Evolutionary conservation across 2,797 vertebrate genomes (phyloP).

Genomic region (Sebastiscus tertius): DNA sequence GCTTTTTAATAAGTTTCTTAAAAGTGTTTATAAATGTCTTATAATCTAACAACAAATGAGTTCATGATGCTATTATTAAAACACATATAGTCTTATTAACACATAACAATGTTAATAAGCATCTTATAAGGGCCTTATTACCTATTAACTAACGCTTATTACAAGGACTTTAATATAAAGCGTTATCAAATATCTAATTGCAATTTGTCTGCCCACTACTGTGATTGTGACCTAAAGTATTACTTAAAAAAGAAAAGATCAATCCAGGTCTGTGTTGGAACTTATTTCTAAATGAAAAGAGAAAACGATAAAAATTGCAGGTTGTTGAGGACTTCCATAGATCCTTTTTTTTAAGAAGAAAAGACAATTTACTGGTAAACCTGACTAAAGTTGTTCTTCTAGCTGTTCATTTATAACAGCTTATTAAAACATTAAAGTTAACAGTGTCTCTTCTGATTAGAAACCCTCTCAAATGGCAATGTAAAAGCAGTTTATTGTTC

Average conservation of each 20-base stretch:
- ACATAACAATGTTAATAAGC: neutral
- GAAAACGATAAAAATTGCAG: neutral
- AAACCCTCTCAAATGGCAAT: neutral
- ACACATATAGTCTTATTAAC: too few relatives aligned
- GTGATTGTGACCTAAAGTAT: neutral
- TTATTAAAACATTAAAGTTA: too few relatives aligned
- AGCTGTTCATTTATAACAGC: neutral
- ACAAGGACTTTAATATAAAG: neutral
- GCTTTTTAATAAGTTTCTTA: too few relatives aligned
- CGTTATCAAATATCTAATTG: neutral
- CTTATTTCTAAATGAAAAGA: neutral
- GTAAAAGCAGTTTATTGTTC: neutral
- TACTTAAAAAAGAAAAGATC: neutral
- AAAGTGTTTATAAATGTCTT: too few relatives aligned
- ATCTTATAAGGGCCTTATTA: neutral
- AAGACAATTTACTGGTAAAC: neutral
- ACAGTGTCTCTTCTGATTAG: too few relatives aligned
- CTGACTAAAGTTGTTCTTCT: neutral
- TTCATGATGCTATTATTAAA: too few relatives aligned
- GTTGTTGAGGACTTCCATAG: neutral
- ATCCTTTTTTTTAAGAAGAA: neutral
- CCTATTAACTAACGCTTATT: too few relatives aligned
- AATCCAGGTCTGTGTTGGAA: neutral
- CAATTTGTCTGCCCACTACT: neutral
- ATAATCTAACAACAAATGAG: too few relatives aligned